phyloP scores from a whole-genome alignment of 1,140 invertebrate species.

The Microplitis demolitor region DNA sequence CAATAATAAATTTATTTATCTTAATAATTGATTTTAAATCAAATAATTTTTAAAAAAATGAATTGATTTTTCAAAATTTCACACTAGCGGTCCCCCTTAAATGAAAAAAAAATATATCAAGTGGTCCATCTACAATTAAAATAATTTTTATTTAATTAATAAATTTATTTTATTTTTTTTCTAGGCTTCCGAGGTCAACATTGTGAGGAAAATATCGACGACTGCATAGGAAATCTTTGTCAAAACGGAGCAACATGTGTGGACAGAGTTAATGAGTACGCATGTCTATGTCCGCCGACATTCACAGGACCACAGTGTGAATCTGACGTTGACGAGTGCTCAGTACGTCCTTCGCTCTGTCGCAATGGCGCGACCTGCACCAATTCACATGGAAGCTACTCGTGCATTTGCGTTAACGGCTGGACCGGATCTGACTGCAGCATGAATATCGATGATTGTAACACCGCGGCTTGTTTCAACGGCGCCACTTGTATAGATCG shows the following conservation, averaged over 20 bases:
- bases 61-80: no score
- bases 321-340: slow-evolving; percentile 80
- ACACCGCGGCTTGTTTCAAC: slow-evolving; percentile 91
- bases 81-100: no score
- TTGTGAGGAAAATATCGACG: slow-evolving; percentile 90
- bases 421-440: slow-evolving; percentile 92
- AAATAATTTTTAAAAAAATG: no score
- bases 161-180: slow-evolving; percentile 44
- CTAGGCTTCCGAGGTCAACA: slow-evolving; percentile 84
- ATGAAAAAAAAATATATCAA: no score
- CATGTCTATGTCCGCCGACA: slow-evolving; percentile 84
- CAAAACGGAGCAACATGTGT: slow-evolving; percentile 90
- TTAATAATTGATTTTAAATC: no score
- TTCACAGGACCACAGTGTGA: slow-evolving; percentile 86
- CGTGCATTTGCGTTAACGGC: slow-evolving; percentile 95
- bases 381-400: slow-evolving; percentile 86
- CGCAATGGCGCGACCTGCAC: slow-evolving; percentile 95
- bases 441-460: slow-evolving; percentile 93
- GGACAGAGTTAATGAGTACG: slow-evolving; percentile 85
- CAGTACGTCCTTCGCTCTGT: slow-evolving; percentile 80
- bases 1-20: no score
- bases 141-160: background rate
- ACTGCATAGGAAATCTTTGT: slow-evolving; percentile 86
- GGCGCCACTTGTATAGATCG: slow-evolving; percentile 95
- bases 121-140: background rate